Evolutionary conservation across 2,888 invertebrate species (phyloP).

Genomic region (Drosophila rubida): DNA sequence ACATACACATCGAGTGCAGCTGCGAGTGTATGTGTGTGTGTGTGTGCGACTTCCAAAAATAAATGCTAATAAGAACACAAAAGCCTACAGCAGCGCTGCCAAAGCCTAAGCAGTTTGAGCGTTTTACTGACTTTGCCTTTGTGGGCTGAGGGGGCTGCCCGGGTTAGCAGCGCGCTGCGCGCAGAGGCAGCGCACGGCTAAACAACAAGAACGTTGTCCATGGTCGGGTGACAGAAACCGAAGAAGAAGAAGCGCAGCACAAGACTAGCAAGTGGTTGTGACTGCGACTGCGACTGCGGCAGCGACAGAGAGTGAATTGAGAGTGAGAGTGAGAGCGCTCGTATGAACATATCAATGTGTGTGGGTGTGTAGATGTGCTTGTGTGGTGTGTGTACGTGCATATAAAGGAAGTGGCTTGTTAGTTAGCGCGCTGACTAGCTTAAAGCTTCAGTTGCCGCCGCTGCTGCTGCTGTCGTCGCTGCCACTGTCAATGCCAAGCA

Average conservation of each 20-base stretch:
- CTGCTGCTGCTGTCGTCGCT: conserved; percentile 6
- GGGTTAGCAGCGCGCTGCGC: background rate
- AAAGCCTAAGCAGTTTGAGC: conserved; percentile 15
- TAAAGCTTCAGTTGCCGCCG: conserved; percentile 26
- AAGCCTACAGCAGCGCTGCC: conserved; percentile 16
- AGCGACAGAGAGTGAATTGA: conserved; percentile 10
- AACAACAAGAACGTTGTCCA: conserved; percentile 69
- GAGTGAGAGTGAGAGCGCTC: conserved; percentile 2
- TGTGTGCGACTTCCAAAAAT: conserved; percentile 65
- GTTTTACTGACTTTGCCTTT: conserved; percentile 28
- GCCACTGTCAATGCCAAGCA: conserved; percentile 69
- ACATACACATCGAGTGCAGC: background rate
- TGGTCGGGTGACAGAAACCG: conserved; percentile 57
- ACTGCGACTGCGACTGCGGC: conserved; percentile 11
- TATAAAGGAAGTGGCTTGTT: conserved; percentile 26
- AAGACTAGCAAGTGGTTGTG: conserved; percentile 53
- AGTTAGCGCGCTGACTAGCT: conserved; percentile 9
- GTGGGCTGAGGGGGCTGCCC: background rate
- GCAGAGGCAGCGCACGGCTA: conserved; percentile 16
- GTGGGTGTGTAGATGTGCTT: background rate
- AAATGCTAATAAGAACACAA: conserved; percentile 66
- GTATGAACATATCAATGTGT: background rate
- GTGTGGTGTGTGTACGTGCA: conserved; percentile 3
- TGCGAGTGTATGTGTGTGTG: conserved; percentile 24
- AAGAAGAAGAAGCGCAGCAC: conserved; percentile 21